Conservation (phyloP, 2,113 vertebrate species). For the Elanus axillaris region DNA sequence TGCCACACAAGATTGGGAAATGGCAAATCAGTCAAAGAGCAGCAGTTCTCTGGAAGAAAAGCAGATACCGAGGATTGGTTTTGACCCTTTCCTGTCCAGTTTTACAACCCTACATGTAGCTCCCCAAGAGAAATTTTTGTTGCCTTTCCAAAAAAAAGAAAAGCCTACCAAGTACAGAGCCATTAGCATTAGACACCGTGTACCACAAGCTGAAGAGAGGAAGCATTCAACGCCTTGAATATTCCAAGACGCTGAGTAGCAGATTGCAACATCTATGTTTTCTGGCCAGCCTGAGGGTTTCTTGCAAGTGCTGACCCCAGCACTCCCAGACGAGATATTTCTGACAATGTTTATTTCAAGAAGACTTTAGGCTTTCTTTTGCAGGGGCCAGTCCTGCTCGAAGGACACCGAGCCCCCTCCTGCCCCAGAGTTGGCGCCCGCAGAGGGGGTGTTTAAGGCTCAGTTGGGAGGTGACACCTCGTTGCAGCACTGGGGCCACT, state of each 20-base stretch:
- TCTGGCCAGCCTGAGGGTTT: not conserved
- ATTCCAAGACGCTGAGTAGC: not conserved
- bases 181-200: not conserved
- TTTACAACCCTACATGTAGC: not conserved
- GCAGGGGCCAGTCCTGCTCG: rapidly evolving
- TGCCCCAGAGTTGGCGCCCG: rapidly evolving
- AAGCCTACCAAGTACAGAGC: too few species aligned
- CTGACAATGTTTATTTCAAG: not conserved
- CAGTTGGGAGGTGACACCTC: not conserved
- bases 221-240: not conserved
- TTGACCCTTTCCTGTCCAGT: not conserved
- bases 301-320: not conserved
- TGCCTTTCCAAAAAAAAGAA: not conserved
- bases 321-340: not conserved
- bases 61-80: not conserved
- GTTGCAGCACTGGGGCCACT: not conserved
- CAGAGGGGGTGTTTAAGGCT: too few species aligned
- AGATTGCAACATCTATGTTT: not conserved
- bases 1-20: not conserved
- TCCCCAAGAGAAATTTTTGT: not conserved
- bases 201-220: not conserved
- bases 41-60: not conserved
- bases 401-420: not conserved
- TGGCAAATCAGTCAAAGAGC: not conserved
- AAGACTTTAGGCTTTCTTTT: not conserved